Percentiles rank a stretch among this genome's conserved stretches.
phyloP scores from a whole-genome alignment of 2,113 vertebrate genomes.

The Seriola quinqueradiata region DNA sequence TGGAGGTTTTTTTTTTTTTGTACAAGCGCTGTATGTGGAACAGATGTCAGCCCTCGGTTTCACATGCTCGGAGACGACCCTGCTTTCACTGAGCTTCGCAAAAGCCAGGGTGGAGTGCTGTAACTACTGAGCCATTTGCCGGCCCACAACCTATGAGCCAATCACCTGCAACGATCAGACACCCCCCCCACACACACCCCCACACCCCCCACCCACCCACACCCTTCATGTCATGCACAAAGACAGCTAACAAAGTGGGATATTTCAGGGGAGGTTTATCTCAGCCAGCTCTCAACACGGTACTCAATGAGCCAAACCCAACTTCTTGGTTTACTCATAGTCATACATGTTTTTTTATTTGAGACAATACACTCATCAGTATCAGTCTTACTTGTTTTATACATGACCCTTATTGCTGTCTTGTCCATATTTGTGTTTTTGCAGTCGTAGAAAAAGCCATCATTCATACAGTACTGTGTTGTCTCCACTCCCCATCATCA shows the following conservation, averaged over 20 bases:
- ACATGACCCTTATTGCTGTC: constrained; percentile 1
- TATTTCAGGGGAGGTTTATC: background rate
- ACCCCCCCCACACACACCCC: background rate
- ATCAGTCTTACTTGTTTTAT: constrained; percentile 54
- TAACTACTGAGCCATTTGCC: constrained; percentile 80
- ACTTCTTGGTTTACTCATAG: constrained; percentile 6
- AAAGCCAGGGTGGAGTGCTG: constrained; percentile 53
- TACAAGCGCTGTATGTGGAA: constrained; percentile 56
- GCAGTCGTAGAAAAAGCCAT: constrained; percentile 69
- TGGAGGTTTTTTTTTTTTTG: constrained; percentile 18
- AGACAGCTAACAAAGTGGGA: constrained; percentile 33
- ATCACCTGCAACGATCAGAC: constrained; percentile 44
- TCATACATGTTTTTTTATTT: constrained; percentile 25
- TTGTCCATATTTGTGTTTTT: constrained; percentile 55
- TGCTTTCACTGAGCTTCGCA: constrained; percentile 24
- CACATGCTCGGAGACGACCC: constrained; percentile 11
- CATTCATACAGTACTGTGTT: constrained; percentile 46
- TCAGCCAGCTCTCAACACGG: constrained; percentile 25
- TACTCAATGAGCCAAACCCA: constrained; percentile 76
- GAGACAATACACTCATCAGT: background rate
- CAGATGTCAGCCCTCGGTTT: constrained; percentile 25
- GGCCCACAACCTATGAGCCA: constrained; percentile 64
- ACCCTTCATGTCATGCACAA: constrained; percentile 4
- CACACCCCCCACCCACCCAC: constrained; percentile 20
- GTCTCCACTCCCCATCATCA: constrained; percentile 10